phyloP scores from a whole-genome alignment of 1,140 invertebrate species.

The Anthonomus grandis region DNA sequence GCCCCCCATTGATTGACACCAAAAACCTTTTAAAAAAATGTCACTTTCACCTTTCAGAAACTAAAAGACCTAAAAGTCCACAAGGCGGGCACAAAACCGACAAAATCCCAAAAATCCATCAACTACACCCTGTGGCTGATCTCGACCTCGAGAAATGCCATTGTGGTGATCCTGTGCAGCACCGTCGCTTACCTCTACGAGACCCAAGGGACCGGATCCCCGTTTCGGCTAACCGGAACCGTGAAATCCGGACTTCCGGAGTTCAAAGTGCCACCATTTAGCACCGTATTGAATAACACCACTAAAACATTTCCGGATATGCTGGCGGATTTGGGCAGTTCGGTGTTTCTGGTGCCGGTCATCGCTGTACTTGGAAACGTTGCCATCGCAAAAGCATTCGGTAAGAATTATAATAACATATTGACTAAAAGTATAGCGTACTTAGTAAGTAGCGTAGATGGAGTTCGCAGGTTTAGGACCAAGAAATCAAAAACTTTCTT shows the following conservation, averaged over 20 bases:
- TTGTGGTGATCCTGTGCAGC: slow-evolving; percentile 66
- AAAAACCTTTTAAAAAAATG: background rate
- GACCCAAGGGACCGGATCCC: slow-evolving; percentile 46
- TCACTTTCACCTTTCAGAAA: slow-evolving; percentile 54
- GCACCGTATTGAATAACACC: slow-evolving; percentile 54
- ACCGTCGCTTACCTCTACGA: slow-evolving; percentile 57
- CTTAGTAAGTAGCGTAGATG: too few species aligned
- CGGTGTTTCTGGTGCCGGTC: slow-evolving; percentile 74
- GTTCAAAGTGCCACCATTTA: slow-evolving; percentile 59
- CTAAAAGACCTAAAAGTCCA: slow-evolving; percentile 55
- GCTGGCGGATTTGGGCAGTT: slow-evolving; percentile 65
- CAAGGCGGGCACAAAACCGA: slow-evolving; percentile 34
- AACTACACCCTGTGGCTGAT: slow-evolving; percentile 67
- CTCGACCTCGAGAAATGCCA: slow-evolving; percentile 75
- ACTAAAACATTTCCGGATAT: slow-evolving; percentile 50
- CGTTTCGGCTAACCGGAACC: slow-evolving; percentile 65
- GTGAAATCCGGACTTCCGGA: slow-evolving; percentile 60
- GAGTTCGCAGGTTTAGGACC: background rate
- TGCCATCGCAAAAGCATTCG: slow-evolving; percentile 82
- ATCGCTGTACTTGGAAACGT: slow-evolving; percentile 81
- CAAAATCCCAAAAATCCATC: slow-evolving; percentile 47
- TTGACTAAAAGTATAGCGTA: too few species aligned
- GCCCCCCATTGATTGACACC: slow-evolving; percentile 34
- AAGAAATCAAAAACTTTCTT: background rate
- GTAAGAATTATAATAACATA: slow-evolving; percentile 54